Base-by-base conservation (phyloP, 2,888 invertebrate species). In the Euspilapteryx auroguttella region DNA sequence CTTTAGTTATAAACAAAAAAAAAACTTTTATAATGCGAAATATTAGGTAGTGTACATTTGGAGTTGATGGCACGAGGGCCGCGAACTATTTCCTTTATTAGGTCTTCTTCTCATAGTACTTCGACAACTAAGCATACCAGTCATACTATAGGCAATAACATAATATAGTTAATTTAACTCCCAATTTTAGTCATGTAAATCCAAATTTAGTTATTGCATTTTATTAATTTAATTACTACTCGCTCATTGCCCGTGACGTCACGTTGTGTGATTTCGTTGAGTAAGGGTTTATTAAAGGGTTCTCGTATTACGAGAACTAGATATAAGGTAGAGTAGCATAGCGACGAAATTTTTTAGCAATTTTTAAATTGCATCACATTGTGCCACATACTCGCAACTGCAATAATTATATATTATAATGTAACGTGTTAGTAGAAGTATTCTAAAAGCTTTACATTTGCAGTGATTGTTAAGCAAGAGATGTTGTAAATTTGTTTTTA, bases 141-240 rank as follows among this genome's bases (percentile, higher is more conserved):
- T 75, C 75, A 69, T 66, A 53, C 68, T 66, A 69, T 71, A 73
- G 65, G 59, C 54, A 56, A 66, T 61, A 64, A 55, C 53, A 57
- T 57, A 30, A 21, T 61, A 61, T 61, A 62, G 28, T 61, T 71
- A 66, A 69, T 65, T 69, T 69, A 68, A 68, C 55, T 57, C 64
- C 59, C 29, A 61, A 63, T 65, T 64, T 64, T 73, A 75, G 73
- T 75, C 73, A 75, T 73, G 64, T 73, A 65, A 64, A 75, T 69
- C 73, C 73, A 73, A 75, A 75, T 73, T 73, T 75, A 73, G 73
- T 68, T 68, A 63, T 66, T 65, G 54, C 52, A 58, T 63, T 59
- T 57, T 57, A 57, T 8, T 53, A 53, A 54, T 46, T 47, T 55
- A 50, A 51, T 52, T n/a, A n/a, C n/a, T n/a, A n/a, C n/a, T n/a